Conservation (phyloP, 2,888 invertebrate genomes). For the Orchestes rusci region DNA sequence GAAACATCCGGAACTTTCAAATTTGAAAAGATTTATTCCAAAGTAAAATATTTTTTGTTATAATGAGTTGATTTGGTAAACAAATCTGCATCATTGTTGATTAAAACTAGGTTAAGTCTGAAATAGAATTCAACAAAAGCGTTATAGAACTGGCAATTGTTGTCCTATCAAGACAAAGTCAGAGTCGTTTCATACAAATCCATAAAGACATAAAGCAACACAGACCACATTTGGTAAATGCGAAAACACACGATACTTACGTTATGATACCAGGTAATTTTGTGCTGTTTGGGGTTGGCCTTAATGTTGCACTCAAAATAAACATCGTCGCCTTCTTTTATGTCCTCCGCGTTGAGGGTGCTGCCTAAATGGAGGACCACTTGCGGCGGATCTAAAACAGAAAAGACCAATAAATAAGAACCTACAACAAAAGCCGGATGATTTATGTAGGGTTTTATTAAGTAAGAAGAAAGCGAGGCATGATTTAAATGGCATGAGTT, state of each 20-base stretch:
- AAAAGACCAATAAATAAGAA: slow-evolving; percentile 21
- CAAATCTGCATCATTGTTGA: too few species aligned
- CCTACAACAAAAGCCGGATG: slow-evolving; percentile 13
- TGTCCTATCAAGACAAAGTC: too few species aligned
- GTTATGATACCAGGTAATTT: slow-evolving; percentile 71
- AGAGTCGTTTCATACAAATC: too few species aligned
- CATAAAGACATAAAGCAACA: too few species aligned
- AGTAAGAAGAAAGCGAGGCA: slow-evolving; percentile 13
- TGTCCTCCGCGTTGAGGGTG: slow-evolving; percentile 66
- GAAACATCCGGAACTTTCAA: too few species aligned
- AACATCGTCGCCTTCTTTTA: slow-evolving; percentile 73
- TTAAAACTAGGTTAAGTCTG: too few species aligned
- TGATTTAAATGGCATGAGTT: slow-evolving; percentile 23
- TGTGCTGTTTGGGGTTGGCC: slow-evolving; percentile 68
- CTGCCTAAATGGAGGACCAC: slow-evolving; percentile 65
- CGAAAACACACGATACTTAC: slow-evolving; percentile 57
- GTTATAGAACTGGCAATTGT: too few species aligned
- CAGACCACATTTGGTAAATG: too few species aligned
- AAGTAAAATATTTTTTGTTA: too few species aligned
- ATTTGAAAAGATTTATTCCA: too few species aligned
- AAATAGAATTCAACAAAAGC: too few species aligned
- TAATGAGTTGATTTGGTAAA: too few species aligned
- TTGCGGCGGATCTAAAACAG: slow-evolving; percentile 62
- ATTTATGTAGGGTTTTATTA: slow-evolving; percentile 23
- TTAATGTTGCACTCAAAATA: slow-evolving; percentile 74